Conservation (phyloP, 92 coral and sea anemone genomes). For the Epizoanthus illoricatus region DNA sequence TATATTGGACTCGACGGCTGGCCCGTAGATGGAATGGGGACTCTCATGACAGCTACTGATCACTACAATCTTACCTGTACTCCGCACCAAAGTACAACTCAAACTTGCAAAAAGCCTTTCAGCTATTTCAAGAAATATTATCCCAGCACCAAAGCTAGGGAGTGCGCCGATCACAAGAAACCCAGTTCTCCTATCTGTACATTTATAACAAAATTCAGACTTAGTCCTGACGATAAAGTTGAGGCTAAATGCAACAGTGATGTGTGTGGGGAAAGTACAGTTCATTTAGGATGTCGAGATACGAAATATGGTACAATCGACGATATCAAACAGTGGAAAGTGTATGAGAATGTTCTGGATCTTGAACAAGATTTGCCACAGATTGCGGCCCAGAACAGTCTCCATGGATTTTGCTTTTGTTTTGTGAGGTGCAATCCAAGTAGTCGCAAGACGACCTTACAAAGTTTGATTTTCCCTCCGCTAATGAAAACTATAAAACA, state of each 20-base stretch:
- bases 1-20: slow-evolving; percentile 26
- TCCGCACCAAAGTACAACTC: slow-evolving; percentile 49
- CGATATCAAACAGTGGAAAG: slow-evolving; percentile 55
- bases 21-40: slow-evolving; percentile 30
- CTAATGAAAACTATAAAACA: slow-evolving; percentile 40
- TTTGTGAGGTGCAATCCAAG: slow-evolving; percentile 57
- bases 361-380: slow-evolving; percentile 61
- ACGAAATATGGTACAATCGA: slow-evolving; percentile 62
- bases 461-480: slow-evolving; percentile 84
- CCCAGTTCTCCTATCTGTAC: slow-evolving; percentile 61
- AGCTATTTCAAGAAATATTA: slow-evolving; percentile 56
- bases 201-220: slow-evolving; percentile 55
- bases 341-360: slow-evolving; percentile 43
- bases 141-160: slow-evolving; percentile 45
- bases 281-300: slow-evolving; percentile 71
- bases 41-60: background rate
- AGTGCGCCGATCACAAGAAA: slow-evolving; percentile 31
- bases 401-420: slow-evolving; percentile 70
- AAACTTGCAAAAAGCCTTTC: slow-evolving; percentile 60
- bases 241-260: slow-evolving; percentile 57
- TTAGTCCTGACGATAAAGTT: slow-evolving; percentile 46
- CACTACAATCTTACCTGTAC: slow-evolving; percentile 50
- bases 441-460: slow-evolving; percentile 46
- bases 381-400: slow-evolving; percentile 55
- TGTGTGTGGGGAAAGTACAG: slow-evolving; percentile 47